Evolutionary conservation across 1,140 invertebrate genomes (phyloP), one percentile per base, ranked within the genome.

Genomic region (Cataglyphis hispanica): DNA sequence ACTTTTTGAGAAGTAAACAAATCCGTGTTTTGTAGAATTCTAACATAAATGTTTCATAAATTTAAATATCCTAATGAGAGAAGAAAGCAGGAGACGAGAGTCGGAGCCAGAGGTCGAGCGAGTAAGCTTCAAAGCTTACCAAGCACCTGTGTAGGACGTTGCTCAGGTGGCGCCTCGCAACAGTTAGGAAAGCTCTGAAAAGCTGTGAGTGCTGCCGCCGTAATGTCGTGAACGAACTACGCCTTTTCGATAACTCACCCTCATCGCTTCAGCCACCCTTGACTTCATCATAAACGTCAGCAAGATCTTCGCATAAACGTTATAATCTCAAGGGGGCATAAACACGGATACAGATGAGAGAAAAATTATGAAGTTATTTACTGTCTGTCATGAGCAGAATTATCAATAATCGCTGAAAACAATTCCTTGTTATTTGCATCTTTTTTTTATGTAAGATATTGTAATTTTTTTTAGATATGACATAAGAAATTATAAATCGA

Each of bases 151-250:
- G 37, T 67, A 13, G 31, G 31, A 66, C n/a, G 37, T 25, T 85
- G 74, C 16, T 66, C 84, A 85, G 84, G 86, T 86, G 85, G 85
- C 77, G 80, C 80, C 80, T 81, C 66, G 31, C 40, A 84, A 34
- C 56, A 83, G 78, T 74, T 72, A 25, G 37, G 27, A 84, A 66
- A 66, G 50, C 80, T 84, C 75, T 81, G 89, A 89, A 84, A 80
- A 78, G 86, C 87, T 78, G 76, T 83, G 88, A 69, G 89, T 92
- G 91, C 89, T 90, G 89, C 88, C 89, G 63, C 76, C 61, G 50
- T 34, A 50, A 77, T 50, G 37, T 58, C 63, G 46, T 67, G 46
- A 83, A 53, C 16, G 78, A 83, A 81, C 66, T 50, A 60, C 25
- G 50, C 31, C 61, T 13, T 46, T 78, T 31, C 60, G 43, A 43